These are phyloP conservation scores for Steinernema hermaphroditum DNA, from an alignment of 2,888 invertebrate species.

Conservation along the genomic window DNA sequence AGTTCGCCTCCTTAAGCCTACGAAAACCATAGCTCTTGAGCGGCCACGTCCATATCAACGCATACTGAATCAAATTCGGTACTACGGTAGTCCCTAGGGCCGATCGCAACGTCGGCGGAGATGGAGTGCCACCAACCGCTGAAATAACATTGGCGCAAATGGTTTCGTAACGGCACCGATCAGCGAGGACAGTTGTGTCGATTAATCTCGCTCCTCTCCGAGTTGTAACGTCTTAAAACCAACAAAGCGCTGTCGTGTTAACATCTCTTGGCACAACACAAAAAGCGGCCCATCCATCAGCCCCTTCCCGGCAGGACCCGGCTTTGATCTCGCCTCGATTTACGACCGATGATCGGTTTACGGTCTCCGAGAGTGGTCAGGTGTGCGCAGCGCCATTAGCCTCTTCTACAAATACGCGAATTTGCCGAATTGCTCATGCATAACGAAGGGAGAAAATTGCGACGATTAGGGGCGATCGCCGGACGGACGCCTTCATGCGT, in stretches of 20 bases:
- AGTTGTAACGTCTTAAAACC: too few species aligned
- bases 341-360: not conserved
- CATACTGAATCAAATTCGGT: too few species aligned
- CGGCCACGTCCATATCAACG: too few species aligned
- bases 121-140: not conserved
- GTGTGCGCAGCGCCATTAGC: slow-evolving; percentile 5
- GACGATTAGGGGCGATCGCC: slow-evolving; percentile 3
- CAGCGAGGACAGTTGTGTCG: not conserved
- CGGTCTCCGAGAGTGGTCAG: not conserved
- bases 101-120: not conserved
- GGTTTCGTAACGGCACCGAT: not conserved
- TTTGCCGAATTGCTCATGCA: slow-evolving; percentile 19
- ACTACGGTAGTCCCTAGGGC: not conserved
- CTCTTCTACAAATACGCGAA: not conserved
- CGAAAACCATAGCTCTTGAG: too few species aligned
- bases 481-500: not conserved
- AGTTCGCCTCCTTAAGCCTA: too few species aligned
- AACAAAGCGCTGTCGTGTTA: not conserved
- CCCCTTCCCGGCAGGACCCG: not conserved
- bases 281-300: not conserved
- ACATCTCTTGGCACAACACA: slow-evolving; percentile 7
- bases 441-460: slow-evolving; percentile 17
- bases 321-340: not conserved
- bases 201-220: not conserved
- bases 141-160: not conserved